Conservation (phyloP, 2,113 vertebrate genomes). For the Grallaria varia region DNA sequence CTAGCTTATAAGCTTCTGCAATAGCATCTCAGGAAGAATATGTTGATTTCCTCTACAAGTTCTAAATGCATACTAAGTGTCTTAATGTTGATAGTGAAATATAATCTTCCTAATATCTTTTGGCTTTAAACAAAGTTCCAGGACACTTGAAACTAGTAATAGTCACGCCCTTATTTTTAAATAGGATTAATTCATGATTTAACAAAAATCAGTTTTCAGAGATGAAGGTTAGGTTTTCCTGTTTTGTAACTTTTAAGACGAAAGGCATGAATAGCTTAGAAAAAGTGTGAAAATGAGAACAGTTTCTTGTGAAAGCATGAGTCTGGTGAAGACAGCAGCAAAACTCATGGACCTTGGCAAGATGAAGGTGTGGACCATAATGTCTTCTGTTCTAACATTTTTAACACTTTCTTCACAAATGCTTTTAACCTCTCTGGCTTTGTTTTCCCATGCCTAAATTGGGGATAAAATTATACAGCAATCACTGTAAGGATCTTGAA, state of each 20-base stretch:
- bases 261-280: not conserved
- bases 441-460: not conserved
- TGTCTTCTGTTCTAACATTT: not conserved
- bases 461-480: not conserved
- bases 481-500: not conserved
- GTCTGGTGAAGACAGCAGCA: not conserved
- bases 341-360: not conserved
- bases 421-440: not conserved
- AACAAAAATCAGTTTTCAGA: not conserved
- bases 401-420: not conserved
- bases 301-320: not conserved
- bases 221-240: not conserved
- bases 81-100: not conserved
- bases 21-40: not conserved
- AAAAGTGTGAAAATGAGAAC: not conserved
- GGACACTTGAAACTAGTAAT: not conserved
- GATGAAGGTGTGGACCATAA: not conserved
- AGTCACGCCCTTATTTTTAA: not conserved
- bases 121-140: not conserved
- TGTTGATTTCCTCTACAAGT: not conserved
- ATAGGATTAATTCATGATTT: not conserved
- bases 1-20: not conserved
- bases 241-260: not conserved
- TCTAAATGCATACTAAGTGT: not conserved
- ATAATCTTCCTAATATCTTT: not conserved